phyloP scores from a whole-genome alignment of 2,797 vertebrate species.

The Helicolenus hilgendorfi region DNA sequence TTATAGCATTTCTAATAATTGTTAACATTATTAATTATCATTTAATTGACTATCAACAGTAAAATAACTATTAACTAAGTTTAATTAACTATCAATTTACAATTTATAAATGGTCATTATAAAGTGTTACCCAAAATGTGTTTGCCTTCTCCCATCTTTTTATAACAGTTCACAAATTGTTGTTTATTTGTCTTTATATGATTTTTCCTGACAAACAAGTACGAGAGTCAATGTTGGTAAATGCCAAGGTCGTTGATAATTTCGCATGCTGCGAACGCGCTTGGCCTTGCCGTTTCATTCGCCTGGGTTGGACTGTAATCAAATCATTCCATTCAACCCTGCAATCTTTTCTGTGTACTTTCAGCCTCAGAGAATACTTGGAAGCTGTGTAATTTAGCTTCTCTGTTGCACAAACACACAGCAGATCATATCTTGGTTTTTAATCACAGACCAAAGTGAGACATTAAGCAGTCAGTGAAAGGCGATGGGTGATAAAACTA shows the following conservation, averaged over 20 bases:
- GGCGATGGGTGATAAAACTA: constrained; percentile 44
- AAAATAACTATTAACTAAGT: too few species aligned
- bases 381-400: neutral
- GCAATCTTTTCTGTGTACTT: neutral
- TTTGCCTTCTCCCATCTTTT: neutral
- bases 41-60: too few species aligned
- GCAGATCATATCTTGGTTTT: constrained; percentile 52
- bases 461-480: constrained; percentile 45
- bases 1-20: too few species aligned
- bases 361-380: neutral
- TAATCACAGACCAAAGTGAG: constrained; percentile 60
- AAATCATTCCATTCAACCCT: constrained; percentile 15
- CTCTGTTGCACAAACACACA: neutral
- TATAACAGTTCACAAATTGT: neutral
- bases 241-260: neutral
- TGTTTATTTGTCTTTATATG: neutral
- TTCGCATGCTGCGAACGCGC: neutral
- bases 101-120: too few species aligned
- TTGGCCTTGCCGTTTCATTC: neutral
- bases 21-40: too few species aligned
- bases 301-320: neutral
- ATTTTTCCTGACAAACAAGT: neutral
- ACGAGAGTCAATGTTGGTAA: neutral
- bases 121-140: neutral
- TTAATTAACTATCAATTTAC: too few species aligned